A percentile compares a stretch with the other conserved stretches of the same genome.
These are phyloP conservation scores for Poliocrania exsul DNA, from an alignment of 2,797 vertebrate species.

Conservation along the genomic window DNA sequence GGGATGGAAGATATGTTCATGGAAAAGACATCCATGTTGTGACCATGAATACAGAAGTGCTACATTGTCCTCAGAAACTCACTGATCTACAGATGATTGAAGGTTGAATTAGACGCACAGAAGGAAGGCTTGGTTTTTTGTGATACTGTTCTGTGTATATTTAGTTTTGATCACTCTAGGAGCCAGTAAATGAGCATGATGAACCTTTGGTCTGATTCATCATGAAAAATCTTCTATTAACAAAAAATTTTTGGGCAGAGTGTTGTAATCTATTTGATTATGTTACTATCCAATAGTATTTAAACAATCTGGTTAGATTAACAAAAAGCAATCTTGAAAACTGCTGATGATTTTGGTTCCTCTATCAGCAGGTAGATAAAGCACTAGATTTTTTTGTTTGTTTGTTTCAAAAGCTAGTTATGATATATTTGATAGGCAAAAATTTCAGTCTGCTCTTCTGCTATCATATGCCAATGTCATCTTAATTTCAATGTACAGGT, in stretches of 20 bases:
- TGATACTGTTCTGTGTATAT: background rate
- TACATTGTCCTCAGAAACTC: background rate
- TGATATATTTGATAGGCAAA: background rate
- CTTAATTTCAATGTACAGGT: background rate
- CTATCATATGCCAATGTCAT: background rate
- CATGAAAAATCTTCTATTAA: background rate
- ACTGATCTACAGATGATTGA: background rate
- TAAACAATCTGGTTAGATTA: background rate
- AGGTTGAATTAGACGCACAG: background rate
- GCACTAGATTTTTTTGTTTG: background rate
- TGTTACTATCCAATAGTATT: background rate
- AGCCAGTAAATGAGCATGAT: background rate
- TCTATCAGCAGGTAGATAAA: background rate
- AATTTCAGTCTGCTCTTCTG: rapidly evolving
- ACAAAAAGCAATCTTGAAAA: background rate
- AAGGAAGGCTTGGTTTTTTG: background rate
- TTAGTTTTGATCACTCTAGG: background rate
- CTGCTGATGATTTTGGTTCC: background rate
- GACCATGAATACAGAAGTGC: rapidly evolving
- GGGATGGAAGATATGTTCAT: background rate
- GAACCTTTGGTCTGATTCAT: background rate
- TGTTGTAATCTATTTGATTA: background rate
- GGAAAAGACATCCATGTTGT: background rate
- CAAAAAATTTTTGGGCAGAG: background rate
- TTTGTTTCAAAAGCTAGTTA: background rate